Evolutionary conservation across 2,113 vertebrate genomes (phyloP).

Genomic region (Phylloscopus trochilus): DNA sequence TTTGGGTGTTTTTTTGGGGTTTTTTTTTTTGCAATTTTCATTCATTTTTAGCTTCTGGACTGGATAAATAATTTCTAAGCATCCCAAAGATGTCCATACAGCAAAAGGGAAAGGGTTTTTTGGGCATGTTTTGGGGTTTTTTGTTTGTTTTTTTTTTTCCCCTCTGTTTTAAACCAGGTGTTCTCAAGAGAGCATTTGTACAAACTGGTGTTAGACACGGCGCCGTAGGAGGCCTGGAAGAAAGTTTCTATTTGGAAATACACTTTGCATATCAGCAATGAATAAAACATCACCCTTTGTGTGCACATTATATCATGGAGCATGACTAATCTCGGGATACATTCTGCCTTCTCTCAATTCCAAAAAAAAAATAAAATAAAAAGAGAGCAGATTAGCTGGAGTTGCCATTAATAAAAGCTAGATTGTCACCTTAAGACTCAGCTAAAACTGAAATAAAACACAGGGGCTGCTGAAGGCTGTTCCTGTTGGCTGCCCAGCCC

Average conservation of each 20-base stretch:
- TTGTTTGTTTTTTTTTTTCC: rapidly evolving
- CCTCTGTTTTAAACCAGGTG: not conserved
- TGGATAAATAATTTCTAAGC: not conserved
- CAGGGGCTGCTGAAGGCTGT: not conserved
- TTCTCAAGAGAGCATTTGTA: not conserved
- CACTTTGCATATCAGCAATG: not conserved
- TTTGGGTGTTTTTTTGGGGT: not conserved
- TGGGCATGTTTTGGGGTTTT: too few relatives aligned
- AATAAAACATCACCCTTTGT: conserved; percentile 10
- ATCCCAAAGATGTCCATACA: not conserved
- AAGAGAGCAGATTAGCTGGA: not conserved
- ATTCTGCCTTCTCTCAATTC: not conserved
- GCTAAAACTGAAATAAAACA: not conserved
- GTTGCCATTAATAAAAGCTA: not conserved
- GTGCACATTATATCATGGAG: not conserved
- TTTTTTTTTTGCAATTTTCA: not conserved
- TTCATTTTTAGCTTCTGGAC: not conserved
- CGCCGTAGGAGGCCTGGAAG: not conserved
- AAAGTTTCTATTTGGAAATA: conserved; percentile 8
- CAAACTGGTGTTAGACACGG: not conserved
- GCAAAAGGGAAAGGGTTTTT: rapidly evolving
- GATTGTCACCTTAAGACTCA: not conserved
- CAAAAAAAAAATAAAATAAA: not conserved
- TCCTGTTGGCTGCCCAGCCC: not conserved
- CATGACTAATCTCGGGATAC: not conserved